Conservation (phyloP, 2,797 vertebrate species). For the Paratrypauchen microcephalus region DNA sequence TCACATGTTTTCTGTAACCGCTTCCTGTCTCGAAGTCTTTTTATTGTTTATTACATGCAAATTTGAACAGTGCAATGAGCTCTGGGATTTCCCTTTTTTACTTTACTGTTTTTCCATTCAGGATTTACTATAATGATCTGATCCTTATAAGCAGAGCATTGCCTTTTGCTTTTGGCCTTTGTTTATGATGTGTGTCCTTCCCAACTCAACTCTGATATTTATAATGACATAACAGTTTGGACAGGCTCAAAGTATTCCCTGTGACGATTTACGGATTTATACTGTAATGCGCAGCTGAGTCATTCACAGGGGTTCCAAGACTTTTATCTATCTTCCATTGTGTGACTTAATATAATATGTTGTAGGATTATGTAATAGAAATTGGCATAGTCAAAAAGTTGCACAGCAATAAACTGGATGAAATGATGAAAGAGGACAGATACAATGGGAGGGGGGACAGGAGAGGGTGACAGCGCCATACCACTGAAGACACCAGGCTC, state of each 20-base stretch:
- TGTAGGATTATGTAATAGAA: conserved; percentile 11
- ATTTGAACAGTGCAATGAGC: conserved; percentile 10
- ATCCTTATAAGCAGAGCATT: neutral
- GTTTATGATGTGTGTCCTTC: neutral
- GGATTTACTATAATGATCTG: neutral
- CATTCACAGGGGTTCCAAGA: conserved; percentile 15
- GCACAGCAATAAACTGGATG: conserved; percentile 8
- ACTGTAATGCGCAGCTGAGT: conserved; percentile 8
- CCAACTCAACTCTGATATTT: neutral
- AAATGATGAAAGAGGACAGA: conserved; percentile 35
- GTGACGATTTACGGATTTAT: conserved; percentile 4
- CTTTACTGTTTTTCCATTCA: conserved; percentile 1
- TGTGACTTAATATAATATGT: conserved; percentile 39
- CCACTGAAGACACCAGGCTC: conserved; percentile 60
- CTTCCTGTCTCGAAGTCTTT: conserved; percentile 26
- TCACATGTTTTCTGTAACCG: conserved; percentile 23
- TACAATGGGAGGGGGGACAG: conserved; percentile 31
- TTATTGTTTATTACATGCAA: neutral
- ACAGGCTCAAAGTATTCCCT: neutral
- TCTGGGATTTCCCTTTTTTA: conserved; percentile 17
- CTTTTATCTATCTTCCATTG: conserved; percentile 21
- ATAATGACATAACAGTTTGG: neutral
- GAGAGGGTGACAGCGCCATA: conserved; percentile 62
- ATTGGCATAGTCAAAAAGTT: conserved; percentile 18
- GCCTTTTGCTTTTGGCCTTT: conserved; percentile 1